phyloP scores from a whole-genome alignment of 2,113 vertebrate genomes.

The Megaleporinus macrocephalus region DNA sequence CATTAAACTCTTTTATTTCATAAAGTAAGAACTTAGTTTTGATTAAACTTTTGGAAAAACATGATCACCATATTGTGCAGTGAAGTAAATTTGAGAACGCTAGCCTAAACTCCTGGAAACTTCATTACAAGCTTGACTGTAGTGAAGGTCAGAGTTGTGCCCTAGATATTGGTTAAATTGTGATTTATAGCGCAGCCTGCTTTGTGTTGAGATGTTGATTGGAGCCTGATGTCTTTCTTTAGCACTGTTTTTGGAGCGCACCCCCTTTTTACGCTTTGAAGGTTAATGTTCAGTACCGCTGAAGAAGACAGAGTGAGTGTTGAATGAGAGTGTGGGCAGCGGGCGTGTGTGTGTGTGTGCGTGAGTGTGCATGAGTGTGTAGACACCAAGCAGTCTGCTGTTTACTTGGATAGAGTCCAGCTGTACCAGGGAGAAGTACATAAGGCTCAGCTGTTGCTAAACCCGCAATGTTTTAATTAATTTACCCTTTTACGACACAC shows the following conservation, averaged over 20 bases:
- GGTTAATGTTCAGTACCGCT: conserved; percentile 32
- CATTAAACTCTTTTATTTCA: no score
- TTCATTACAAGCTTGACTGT: no score
- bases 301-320: conserved; percentile 13
- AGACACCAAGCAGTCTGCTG: conserved; percentile 30
- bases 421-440: conserved; percentile 44
- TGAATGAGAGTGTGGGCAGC: conserved; percentile 4
- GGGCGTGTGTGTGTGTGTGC: neutral
- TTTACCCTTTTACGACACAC: conserved; percentile 29
- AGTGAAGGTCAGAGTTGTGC: no score
- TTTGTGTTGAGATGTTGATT: neutral
- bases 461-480: conserved; percentile 33
- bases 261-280: conserved; percentile 34
- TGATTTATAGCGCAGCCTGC: neutral
- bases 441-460: conserved; percentile 45
- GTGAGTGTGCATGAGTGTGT: conserved; percentile 18
- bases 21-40: no score
- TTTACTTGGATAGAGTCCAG: conserved; percentile 40
- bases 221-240: conserved; percentile 9
- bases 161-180: no score
- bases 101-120: no score
- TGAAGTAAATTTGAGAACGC: no score
- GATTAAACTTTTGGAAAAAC: no score
- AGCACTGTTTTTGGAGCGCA: neutral
- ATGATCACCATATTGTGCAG: no score